Evolutionary conservation across 2,888 invertebrate species (phyloP).

Genomic region (Cerastis leucographa): DNA sequence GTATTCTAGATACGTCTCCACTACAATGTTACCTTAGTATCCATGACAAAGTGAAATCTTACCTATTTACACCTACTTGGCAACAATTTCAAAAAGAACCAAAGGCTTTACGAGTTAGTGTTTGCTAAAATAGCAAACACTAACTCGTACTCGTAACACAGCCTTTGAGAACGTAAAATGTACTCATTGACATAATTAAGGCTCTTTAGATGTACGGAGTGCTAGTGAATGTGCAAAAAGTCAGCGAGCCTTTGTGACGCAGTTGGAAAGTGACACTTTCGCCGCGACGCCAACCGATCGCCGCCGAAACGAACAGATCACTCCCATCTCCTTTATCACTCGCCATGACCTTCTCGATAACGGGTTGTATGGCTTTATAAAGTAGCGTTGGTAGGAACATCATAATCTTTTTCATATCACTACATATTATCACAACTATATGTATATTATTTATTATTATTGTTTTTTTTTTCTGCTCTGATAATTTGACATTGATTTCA

Average conservation of each 20-base stretch:
- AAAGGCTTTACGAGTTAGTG: background rate
- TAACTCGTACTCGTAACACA: too few species aligned
- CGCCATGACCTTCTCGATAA: background rate
- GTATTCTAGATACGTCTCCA: background rate
- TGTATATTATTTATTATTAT: too few species aligned
- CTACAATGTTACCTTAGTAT: background rate
- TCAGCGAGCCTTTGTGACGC: constrained; percentile 69
- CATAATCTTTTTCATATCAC: too few species aligned
- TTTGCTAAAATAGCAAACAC: background rate
- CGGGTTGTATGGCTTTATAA: background rate
- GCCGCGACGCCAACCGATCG: constrained; percentile 68
- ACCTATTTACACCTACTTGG: background rate
- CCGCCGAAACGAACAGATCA: constrained; percentile 52
- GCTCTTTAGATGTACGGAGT: constrained; percentile 59
- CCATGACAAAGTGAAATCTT: background rate
- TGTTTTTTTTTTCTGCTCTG: too few species aligned
- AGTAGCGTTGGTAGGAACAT: background rate
- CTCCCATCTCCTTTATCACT: constrained; percentile 44
- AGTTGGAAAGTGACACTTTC: constrained; percentile 83
- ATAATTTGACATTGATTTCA: too few species aligned
- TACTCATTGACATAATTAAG: constrained; percentile 61
- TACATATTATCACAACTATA: too few species aligned
- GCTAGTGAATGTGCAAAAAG: constrained; percentile 74
- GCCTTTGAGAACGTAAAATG: constrained; percentile 5
- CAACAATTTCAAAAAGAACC: background rate